These are phyloP conservation scores for Saccopteryx leptura DNA, from an alignment of 2,113 vertebrate genomes.

Conservation along the genomic window DNA sequence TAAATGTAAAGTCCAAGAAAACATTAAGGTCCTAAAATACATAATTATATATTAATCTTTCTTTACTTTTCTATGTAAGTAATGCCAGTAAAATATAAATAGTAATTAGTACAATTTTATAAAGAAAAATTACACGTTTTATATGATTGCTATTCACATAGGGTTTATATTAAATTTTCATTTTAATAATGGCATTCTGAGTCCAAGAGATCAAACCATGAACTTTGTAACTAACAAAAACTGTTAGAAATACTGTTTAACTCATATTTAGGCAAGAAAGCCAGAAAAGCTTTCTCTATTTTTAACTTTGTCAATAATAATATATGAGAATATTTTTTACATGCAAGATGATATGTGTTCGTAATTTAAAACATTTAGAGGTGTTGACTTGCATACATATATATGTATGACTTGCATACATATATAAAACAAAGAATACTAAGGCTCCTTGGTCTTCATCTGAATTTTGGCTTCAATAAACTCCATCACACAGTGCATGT, in stretches of 20 bases:
- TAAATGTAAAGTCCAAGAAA: not conserved
- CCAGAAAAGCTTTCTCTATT: not conserved
- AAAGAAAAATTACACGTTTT: not conserved
- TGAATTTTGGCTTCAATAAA: not conserved
- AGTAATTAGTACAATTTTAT: not conserved
- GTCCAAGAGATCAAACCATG: not conserved
- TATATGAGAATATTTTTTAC: conserved; percentile 22
- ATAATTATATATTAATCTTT: not conserved
- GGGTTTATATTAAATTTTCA: not conserved
- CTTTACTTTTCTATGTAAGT: not conserved
- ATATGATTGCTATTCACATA: not conserved
- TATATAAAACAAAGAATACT: not conserved
- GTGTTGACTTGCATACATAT: not conserved
- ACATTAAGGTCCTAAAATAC: not conserved
- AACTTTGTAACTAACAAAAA: not conserved
- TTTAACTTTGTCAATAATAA: conserved; percentile 11
- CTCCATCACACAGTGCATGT: not conserved
- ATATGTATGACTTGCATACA: not conserved
- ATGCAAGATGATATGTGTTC: not conserved
- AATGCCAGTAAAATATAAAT: not conserved
- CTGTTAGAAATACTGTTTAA: not conserved
- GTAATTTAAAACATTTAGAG: not conserved
- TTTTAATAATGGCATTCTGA: not conserved
- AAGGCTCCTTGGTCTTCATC: not conserved
- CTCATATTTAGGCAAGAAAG: not conserved